Base-by-base conservation (phyloP, 2,113 vertebrate species). In the Agapornis roseicollis region DNA sequence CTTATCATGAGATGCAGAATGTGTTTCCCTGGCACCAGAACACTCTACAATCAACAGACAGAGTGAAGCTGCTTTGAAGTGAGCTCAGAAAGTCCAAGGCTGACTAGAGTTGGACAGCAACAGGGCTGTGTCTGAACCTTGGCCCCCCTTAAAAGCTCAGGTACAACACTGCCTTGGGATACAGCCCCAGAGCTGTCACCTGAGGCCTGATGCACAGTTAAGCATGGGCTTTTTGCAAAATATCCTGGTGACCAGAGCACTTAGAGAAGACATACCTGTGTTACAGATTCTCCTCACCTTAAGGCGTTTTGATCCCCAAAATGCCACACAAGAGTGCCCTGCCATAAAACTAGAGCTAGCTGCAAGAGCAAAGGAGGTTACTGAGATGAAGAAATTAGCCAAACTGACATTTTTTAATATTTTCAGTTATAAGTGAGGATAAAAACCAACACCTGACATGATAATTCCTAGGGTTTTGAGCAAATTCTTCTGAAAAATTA, bases 401-500 rank as follows among this genome's bases (percentile, higher is more conserved):
- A 93, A 41, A 76, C 9, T 42, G 86, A 24, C 47, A 27, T 29
- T 69, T 94, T 95, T 64, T 31, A 15, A 46, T 87, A 86, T 80
- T 96, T 91, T 79, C 69, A 60, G 64, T 88, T 24, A 77, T 70
- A 92, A 90, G 31, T 24, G 61, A 42, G 91, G 61, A 80, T 46
- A 84, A 85, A 88, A 96, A 80, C 60, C 55, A 93, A 83, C 42
- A 93, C 23, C 11, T 74, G 79, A 81, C 79, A 79, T 94, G 47
- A 74, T 93, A 90, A 56, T 90, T 47, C 33, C 88, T 69, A 77
- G 60, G 73, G 37, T 87, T 94, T 95, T 70, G 73, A 52, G 87
- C 46, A 96, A 72, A 33, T 94, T 80, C 52, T 92, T 93, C 85
- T 52, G 61, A 94, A 89, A 96, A 95, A 89, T 60, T 96, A 61